A percentile compares a stretch with the other conserved stretches of the same genome.
Conservation (phyloP, 2,797 vertebrate species). For the Eulemur rubriventer region DNA sequence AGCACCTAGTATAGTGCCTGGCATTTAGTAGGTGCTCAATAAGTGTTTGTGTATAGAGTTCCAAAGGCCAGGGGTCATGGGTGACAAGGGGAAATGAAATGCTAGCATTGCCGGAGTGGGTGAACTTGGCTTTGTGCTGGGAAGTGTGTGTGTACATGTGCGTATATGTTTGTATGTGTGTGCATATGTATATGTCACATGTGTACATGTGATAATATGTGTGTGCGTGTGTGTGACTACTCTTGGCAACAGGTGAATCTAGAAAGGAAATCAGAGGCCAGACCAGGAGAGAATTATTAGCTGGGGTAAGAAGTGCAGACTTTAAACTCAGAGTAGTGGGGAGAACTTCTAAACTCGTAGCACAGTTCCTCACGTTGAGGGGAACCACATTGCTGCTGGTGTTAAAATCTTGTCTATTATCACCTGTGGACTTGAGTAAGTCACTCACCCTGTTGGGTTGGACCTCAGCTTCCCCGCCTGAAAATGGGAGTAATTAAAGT, state of each 20-base stretch:
- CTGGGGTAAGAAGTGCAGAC: background rate
- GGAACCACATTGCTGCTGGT: too few species aligned
- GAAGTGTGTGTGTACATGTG: accelerated
- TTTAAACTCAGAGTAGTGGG: background rate
- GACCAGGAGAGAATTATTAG: background rate
- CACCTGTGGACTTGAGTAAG: background rate
- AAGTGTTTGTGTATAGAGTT: background rate
- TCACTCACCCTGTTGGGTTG: background rate
- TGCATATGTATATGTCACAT: accelerated
- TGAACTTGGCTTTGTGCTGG: background rate
- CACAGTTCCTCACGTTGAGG: accelerated
- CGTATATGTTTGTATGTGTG: accelerated
- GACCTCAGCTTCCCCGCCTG: background rate
- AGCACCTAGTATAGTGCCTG: background rate
- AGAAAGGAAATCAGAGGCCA: background rate
- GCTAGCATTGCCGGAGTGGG: accelerated
- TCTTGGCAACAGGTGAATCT: background rate
- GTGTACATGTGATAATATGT: background rate
- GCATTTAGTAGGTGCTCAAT: background rate
- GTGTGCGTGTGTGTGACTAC: background rate
- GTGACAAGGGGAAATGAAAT: background rate
- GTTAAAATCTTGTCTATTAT: background rate
- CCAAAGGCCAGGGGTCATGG: background rate
- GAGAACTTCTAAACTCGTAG: background rate
- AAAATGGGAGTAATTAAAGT: background rate